Percentiles rank a stretch among this genome's conserved stretches.
Evolutionary conservation across 2,797 vertebrate genomes (phyloP).

Genomic region (Crocodylus rhombifer): DNA sequence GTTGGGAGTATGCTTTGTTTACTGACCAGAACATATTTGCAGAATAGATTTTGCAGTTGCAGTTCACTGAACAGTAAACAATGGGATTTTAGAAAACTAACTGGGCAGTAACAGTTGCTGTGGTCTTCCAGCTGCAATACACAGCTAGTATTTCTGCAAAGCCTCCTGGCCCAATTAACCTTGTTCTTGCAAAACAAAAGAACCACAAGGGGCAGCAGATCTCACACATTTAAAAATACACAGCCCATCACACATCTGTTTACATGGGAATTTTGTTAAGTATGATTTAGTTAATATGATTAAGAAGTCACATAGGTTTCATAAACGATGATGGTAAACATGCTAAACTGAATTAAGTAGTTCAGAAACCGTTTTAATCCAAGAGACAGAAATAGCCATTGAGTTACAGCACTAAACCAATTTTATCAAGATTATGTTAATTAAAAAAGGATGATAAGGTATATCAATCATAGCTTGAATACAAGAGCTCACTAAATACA

Average conservation of each 20-base stretch:
- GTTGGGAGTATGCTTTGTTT: constrained; percentile 76
- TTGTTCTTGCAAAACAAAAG: constrained; percentile 53
- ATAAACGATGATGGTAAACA: constrained; percentile 60
- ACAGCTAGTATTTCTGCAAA: constrained; percentile 36
- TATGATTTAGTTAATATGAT: constrained; percentile 73
- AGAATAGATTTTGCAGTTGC: constrained; percentile 82
- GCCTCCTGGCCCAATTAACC: constrained; percentile 53
- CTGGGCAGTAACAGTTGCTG: constrained; percentile 18
- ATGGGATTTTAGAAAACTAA: constrained; percentile 62
- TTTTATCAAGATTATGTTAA: neutral
- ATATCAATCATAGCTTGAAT: neutral
- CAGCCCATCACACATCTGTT: constrained; percentile 77
- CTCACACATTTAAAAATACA: constrained; percentile 34
- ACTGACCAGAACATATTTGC: constrained; percentile 81
- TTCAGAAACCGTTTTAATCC: constrained; percentile 28
- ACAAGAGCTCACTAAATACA: neutral
- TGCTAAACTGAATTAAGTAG: neutral
- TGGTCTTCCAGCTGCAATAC: constrained; percentile 2
- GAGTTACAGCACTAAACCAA: neutral
- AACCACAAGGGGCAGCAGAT: constrained; percentile 27
- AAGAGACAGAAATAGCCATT: neutral
- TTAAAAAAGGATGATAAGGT: neutral
- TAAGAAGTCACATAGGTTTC: constrained; percentile 59
- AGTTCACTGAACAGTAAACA: constrained; percentile 76
- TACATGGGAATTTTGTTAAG: constrained; percentile 71